A percentile compares a stretch with the other conserved stretches of the same genome.
phyloP scores from a whole-genome alignment of 1,140 invertebrate genomes.

The Penaeus indicus region DNA sequence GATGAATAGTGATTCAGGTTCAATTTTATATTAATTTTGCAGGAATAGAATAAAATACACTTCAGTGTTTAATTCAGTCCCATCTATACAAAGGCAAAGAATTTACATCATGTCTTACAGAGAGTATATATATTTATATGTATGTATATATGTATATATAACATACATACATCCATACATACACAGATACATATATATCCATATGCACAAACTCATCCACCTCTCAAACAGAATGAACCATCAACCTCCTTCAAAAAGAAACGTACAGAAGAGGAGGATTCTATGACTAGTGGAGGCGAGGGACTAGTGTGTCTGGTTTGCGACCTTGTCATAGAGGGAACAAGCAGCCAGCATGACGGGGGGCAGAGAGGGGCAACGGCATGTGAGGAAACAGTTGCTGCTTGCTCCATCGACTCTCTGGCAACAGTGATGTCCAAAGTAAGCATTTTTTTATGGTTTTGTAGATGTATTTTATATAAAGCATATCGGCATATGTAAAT shows the following conservation, averaged over 20 bases:
- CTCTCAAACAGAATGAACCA: neutral
- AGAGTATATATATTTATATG: too few species aligned
- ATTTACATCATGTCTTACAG: too few species aligned
- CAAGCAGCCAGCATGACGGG: neutral
- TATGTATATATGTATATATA: too few species aligned
- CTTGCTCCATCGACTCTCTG: conserved; percentile 50
- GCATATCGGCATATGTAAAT: neutral
- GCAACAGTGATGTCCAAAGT: conserved; percentile 62
- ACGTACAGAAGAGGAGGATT: neutral
- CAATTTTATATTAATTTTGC: too few species aligned
- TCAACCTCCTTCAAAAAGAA: conserved; percentile 44
- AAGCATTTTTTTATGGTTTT: neutral
- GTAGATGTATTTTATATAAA: neutral
- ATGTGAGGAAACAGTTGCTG: neutral
- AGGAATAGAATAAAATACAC: too few species aligned
- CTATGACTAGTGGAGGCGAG: neutral
- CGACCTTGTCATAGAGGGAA: too few species aligned
- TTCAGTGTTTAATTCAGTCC: too few species aligned
- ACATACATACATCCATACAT: too few species aligned
- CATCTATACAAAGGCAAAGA: too few species aligned
- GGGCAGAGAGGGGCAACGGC: neutral
- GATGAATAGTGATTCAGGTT: too few species aligned
- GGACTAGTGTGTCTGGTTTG: neutral
- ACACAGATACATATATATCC: too few species aligned
- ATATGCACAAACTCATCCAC: too few species aligned